These are phyloP conservation scores for Microctonus aethiopoides DNA, from an alignment of 2,888 invertebrate species.

Conservation along the genomic window DNA sequence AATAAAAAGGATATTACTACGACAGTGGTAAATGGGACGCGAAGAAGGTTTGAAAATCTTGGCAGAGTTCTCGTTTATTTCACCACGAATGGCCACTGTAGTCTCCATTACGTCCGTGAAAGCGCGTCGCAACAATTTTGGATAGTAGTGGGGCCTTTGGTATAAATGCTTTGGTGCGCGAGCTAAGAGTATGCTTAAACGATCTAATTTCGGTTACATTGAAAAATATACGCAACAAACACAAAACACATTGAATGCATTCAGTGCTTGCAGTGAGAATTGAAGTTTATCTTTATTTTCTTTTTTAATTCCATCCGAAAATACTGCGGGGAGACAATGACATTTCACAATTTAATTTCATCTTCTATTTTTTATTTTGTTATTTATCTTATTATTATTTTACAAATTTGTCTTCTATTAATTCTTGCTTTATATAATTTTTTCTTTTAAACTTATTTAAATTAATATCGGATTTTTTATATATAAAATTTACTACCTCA, in stretches of 20 bases:
- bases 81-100: conserved; percentile 34
- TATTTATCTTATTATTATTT: background rate
- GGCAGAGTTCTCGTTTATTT: conserved; percentile 33
- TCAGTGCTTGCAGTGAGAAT: background rate
- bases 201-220: conserved; percentile 43
- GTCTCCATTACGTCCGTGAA: conserved; percentile 42
- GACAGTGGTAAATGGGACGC: conserved; percentile 45
- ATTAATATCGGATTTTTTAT: background rate
- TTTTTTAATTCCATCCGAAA: background rate
- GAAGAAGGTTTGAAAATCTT: conserved; percentile 44
- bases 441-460: too few relatives aligned
- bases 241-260: background rate
- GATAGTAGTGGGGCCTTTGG: conserved; percentile 23
- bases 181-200: conserved; percentile 32
- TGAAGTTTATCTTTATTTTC: background rate
- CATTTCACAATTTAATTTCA: background rate
- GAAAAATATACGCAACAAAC: conserved; percentile 2
- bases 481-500: background rate
- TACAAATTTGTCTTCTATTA: background rate
- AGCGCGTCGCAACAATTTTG: conserved; percentile 43
- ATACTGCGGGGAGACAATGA: background rate
- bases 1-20: conserved; percentile 7
- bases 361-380: background rate
- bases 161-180: conserved; percentile 34
- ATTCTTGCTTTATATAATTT: background rate